Base-by-base conservation (phyloP, 2,888 invertebrate genomes). In the Acleris laterana region DNA sequence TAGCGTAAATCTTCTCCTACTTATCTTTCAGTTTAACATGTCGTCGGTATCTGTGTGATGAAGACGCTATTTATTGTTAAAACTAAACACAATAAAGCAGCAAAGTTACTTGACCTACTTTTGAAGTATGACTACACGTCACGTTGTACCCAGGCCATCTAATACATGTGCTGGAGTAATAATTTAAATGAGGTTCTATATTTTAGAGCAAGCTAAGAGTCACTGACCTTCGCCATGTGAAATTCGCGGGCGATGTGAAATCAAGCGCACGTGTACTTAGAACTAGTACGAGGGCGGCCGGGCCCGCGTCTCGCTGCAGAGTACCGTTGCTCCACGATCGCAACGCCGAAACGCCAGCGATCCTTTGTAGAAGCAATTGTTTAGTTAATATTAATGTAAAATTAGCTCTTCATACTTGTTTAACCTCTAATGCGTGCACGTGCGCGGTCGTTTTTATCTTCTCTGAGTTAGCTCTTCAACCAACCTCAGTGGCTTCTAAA, bases 211-310 rank as follows among this genome's bases (percentile, higher is more conserved):
- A 69, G 66, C 73, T 69, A 66, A 69, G 74, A 78, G 84, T 82
- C 84, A 79, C 75, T 77, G 82, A 76, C 83, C 84, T 79, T 78
- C 71, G 70, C 71, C 71, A 73, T 77, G 80, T 80, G 78, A 83
- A 83, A 82, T 80, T 79, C 73, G 74, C 74, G 72, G 76, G 74
- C 78, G 74, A 80, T 81, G 78, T 80, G 80, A 83, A 83, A 83
- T 82, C 79, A 75, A 72, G 75, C 77, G 77, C 79, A 80, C 77
- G 76, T 80, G 78, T 77, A 62, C 63, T 70, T 62, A 63, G 72
- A 79, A 78, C 77, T 78, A 73, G 77, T 81, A 77, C 77, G 77
- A 77, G 74, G 76, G 74, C 77, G 70, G 69, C 66, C 68, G 69
- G 63, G 69, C 68, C 70, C 63, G 61, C 52, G 61, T 62, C 58